phyloP scores from a whole-genome alignment of 2,888 invertebrate species.

The Epistrophella euchroma region DNA sequence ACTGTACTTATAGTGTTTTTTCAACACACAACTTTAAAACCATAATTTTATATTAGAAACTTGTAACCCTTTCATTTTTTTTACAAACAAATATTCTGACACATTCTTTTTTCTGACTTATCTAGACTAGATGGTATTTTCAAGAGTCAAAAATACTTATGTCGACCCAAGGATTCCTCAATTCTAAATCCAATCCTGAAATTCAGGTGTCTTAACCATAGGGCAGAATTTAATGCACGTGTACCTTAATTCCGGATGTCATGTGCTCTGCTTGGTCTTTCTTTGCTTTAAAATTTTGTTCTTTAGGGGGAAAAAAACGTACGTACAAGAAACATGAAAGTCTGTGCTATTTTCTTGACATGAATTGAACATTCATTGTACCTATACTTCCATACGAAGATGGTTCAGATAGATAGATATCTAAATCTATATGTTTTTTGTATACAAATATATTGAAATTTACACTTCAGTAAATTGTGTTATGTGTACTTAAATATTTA shows the following conservation, averaged over 20 bases:
- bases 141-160: no score
- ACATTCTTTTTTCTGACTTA: no score
- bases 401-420: background rate
- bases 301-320: background rate
- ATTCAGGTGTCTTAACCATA: background rate
- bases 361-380: constrained; percentile 9
- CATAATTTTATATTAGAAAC: no score
- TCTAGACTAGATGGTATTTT: no score
- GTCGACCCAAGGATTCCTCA: background rate
- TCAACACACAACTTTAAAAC: no score
- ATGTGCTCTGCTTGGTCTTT: constrained; percentile 29
- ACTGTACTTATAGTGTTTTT: no score
- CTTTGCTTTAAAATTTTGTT: constrained; percentile 1
- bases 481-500: constrained; percentile 13
- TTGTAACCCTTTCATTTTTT: no score
- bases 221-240: constrained; percentile 34
- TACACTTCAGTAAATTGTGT: constrained; percentile 47
- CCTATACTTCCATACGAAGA: background rate
- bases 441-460: constrained; percentile 42
- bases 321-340: constrained; percentile 15
- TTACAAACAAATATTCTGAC: no score
- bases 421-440: background rate
- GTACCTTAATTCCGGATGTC: constrained; percentile 13
- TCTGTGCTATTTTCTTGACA: constrained; percentile 7
- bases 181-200: background rate